Conservation (phyloP, 2,888 invertebrate species). For the Morpho deidamia region DNA sequence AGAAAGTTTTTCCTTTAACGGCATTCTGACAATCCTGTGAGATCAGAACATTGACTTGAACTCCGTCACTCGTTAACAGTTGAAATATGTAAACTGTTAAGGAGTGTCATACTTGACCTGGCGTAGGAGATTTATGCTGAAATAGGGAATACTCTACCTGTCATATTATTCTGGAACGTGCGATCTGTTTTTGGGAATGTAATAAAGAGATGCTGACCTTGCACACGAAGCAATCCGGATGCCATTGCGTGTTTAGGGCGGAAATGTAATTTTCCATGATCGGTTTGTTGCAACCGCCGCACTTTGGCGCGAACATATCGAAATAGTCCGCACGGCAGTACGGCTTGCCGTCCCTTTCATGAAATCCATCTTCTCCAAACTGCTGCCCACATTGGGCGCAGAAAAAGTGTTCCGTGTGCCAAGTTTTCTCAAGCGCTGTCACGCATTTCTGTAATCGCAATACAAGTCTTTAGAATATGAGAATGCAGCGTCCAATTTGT, state of each 20-base stretch:
- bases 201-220: constrained; percentile 84
- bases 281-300: constrained; percentile 96
- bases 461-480: background rate
- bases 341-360: constrained; percentile 96
- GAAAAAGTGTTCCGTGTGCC: constrained; percentile 99
- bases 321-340: constrained; percentile 98
- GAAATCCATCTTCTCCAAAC: constrained; percentile 98
- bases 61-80: constrained; percentile 11
- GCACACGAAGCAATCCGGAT: constrained; percentile 99
- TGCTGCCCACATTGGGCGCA: constrained; percentile 98
- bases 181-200: constrained; percentile 2
- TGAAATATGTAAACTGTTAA: constrained; percentile 26
- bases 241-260: constrained; percentile 98
- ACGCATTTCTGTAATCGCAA: constrained; percentile 93
- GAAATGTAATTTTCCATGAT: constrained; percentile 99
- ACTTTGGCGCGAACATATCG: constrained; percentile 98
- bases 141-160: constrained; percentile 27
- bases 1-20: constrained; percentile 97
- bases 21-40: constrained; percentile 94
- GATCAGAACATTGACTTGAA: constrained; percentile 32
- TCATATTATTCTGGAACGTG: constrained; percentile 13
- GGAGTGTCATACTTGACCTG: constrained; percentile 55
- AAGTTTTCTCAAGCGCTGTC: constrained; percentile 97
- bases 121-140: constrained; percentile 28
- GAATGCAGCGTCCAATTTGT: background rate